These are phyloP conservation scores for Salvelinus alpinus DNA, from an alignment of 2,113 vertebrate genomes.

Conservation along the genomic window DNA sequence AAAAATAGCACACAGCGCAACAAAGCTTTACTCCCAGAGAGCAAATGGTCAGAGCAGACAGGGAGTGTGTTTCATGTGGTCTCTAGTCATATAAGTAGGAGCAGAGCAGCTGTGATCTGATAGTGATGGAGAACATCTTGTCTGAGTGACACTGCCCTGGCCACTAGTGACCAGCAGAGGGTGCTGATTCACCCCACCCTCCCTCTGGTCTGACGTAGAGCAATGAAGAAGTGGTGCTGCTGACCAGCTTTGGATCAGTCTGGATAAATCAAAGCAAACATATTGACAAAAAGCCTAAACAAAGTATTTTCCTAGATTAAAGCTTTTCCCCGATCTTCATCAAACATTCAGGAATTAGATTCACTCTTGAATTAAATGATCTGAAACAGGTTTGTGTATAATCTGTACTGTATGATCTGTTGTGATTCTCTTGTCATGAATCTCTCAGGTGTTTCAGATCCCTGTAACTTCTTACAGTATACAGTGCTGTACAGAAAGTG, in stretches of 20 bases:
- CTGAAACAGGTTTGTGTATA: too few relatives aligned
- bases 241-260: neutral
- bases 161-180: slow-evolving; percentile 11
- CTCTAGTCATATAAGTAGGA: neutral
- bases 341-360: too few relatives aligned
- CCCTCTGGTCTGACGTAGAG: neutral
- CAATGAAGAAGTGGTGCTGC: neutral
- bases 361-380: too few relatives aligned
- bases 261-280: neutral
- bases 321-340: too few relatives aligned
- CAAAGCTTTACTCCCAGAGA: neutral
- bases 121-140: slow-evolving; percentile 25
- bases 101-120: slow-evolving; percentile 15
- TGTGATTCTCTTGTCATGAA: neutral
- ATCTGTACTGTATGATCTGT: too few relatives aligned
- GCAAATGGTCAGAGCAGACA: slow-evolving; percentile 5
- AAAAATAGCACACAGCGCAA: slow-evolving; percentile 15
- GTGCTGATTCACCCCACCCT: neutral
- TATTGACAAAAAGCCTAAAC: too few relatives aligned
- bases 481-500: neutral
- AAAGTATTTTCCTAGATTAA: too few relatives aligned
- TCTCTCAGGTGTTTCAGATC: neutral
- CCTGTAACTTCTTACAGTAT: neutral
- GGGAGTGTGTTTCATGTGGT: slow-evolving; percentile 17
- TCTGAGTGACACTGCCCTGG: neutral